These are phyloP conservation scores for Triops cancriformis DNA, from an alignment of 1,140 invertebrate species.

Conservation along the genomic window DNA sequence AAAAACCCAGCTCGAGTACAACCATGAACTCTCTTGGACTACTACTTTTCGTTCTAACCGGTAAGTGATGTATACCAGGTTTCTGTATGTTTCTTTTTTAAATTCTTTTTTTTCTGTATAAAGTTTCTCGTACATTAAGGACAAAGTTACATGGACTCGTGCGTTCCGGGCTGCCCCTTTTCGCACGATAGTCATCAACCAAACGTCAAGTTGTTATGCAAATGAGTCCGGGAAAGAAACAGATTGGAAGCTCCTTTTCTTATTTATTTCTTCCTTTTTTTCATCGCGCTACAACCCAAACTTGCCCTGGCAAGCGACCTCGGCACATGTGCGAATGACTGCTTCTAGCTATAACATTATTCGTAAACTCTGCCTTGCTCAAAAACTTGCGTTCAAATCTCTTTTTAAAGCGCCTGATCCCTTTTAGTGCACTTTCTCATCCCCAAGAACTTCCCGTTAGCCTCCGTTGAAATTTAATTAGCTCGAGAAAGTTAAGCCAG, in stretches of 20 bases:
- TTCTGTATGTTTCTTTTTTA: neutral
- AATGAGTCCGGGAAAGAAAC: neutral
- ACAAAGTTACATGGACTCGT: neutral
- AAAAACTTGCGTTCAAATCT: neutral
- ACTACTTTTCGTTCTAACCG: neutral
- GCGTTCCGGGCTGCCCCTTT: neutral
- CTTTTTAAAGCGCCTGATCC: neutral
- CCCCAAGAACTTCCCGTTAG: no score
- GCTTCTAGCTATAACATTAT: neutral
- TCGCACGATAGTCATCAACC: slow-evolving; percentile 7
- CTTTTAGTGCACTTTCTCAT: neutral
- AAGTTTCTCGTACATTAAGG: neutral
- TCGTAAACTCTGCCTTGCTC: no score
- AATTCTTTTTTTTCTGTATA: neutral
- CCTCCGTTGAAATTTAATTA: no score
- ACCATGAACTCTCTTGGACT: neutral
- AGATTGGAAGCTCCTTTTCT: neutral
- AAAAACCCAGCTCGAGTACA: neutral
- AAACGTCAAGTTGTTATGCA: slow-evolving; percentile 8
- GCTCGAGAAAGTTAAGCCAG: no score
- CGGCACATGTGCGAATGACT: slow-evolving; percentile 8
- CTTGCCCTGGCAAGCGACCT: neutral
- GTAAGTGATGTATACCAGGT: neutral
- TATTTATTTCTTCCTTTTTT: neutral
- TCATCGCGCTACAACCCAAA: neutral